These are phyloP conservation scores for Pimpla rufipes DNA, from an alignment of 2,888 invertebrate species.

Conservation along the genomic window DNA sequence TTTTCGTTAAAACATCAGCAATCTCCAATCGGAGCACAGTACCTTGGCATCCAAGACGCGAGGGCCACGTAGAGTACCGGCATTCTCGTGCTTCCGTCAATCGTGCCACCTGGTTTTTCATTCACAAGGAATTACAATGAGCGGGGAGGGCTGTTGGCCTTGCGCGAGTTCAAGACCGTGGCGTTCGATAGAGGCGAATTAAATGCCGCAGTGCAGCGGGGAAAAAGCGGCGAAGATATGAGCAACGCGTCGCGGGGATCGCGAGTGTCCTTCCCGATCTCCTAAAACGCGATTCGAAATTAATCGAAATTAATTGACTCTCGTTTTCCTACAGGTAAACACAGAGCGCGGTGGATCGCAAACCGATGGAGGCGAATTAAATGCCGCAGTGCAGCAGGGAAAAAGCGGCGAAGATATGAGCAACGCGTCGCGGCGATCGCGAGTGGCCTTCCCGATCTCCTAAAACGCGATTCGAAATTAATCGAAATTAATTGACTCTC, in stretches of 20 bases:
- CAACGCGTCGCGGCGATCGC: conserved; percentile 8
- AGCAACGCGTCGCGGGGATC: conserved; percentile 5
- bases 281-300: conserved; percentile 21
- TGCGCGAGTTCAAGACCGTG: conserved; percentile 15
- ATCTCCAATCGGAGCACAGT: neutral
- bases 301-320: conserved; percentile 40
- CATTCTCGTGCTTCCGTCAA: conserved; percentile 81
- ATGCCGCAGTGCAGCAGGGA: neutral
- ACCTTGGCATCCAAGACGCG: conserved; percentile 92
- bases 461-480: conserved; percentile 31
- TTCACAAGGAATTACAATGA: conserved; percentile 14
- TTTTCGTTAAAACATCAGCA: too few species aligned
- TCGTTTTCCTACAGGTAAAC: conserved; percentile 34
- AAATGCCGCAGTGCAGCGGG: neutral
- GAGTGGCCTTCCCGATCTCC: conserved; percentile 31
- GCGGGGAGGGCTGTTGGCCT: neutral
- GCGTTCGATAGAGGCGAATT: conserved; percentile 1
- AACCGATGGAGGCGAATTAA: conserved; percentile 17
- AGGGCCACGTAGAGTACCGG: conserved; percentile 91
- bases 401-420: neutral
- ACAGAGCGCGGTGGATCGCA: conserved; percentile 15
- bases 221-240: neutral
- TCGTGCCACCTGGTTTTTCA: conserved; percentile 67
- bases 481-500: conserved; percentile 41
- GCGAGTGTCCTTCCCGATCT: conserved; percentile 37